These are phyloP conservation scores for Chrysocyon brachyurus DNA, from an alignment of 2,797 vertebrate genomes.

Conservation along the genomic window DNA sequence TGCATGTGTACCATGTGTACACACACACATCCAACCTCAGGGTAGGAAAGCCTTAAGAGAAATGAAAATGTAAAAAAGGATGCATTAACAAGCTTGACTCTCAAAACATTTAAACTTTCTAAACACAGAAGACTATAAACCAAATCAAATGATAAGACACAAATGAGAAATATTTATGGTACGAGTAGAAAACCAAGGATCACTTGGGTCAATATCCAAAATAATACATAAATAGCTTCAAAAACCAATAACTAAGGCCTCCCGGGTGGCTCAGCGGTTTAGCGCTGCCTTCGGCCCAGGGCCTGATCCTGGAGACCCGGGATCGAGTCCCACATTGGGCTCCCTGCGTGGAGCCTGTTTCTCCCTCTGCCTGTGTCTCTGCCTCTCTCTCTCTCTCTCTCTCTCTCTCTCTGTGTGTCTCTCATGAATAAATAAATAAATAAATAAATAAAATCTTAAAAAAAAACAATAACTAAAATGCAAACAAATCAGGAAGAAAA, in stretches of 20 bases:
- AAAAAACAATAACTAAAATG: background rate
- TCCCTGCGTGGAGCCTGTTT: too few species aligned
- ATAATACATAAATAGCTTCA: background rate
- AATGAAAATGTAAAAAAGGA: background rate
- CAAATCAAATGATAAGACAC: background rate
- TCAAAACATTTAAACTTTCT: background rate
- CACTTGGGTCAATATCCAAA: background rate
- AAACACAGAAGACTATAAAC: background rate
- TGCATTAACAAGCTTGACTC: background rate
- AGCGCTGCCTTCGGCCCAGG: too few species aligned
- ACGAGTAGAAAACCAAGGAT: background rate
- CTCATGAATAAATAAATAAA: too few species aligned
- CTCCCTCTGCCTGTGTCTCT: too few species aligned
- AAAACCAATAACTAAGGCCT: background rate
- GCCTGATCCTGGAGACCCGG: too few species aligned
- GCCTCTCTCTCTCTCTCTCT: too few species aligned
- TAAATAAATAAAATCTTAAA: too few species aligned
- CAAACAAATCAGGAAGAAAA: background rate
- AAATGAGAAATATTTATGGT: background rate
- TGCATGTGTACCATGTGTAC: background rate
- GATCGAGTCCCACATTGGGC: too few species aligned
- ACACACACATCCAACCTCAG: background rate
- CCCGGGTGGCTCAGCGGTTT: too few species aligned
- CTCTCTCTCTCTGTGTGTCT: too few species aligned
- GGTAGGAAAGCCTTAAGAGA: background rate